A percentile compares a stretch with the other conserved stretches of the same genome.
phyloP scores from a whole-genome alignment of 2,797 vertebrate species.

The Salmo trutta region DNA sequence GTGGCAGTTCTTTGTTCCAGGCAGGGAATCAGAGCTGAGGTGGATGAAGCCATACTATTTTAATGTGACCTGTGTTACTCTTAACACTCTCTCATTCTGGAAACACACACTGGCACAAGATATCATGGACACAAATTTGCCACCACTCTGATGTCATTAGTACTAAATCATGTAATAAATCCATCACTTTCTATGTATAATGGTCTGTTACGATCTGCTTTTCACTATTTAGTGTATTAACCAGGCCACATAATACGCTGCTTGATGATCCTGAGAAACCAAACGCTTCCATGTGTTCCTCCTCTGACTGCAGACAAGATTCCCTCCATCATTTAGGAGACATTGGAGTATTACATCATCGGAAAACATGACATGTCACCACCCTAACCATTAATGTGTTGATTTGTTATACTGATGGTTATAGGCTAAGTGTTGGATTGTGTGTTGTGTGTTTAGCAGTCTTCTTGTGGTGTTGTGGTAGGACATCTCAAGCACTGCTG shows the following conservation, averaged over 20 bases:
- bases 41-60: neutral
- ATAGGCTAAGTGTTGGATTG: neutral
- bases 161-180: neutral
- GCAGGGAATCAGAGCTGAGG: neutral
- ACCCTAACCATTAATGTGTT: constrained; percentile 9
- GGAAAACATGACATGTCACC: constrained; percentile 17
- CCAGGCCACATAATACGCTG: neutral
- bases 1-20: neutral
- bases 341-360: constrained; percentile 14
- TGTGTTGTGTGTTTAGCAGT: neutral
- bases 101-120: neutral
- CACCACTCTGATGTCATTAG: neutral
- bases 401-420: constrained; percentile 7
- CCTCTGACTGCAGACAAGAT: neutral
- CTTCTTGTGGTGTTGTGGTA: neutral
- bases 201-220: neutral
- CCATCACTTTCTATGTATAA: neutral
- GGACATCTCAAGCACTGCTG: neutral
- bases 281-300: neutral
- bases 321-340: constrained; percentile 8
- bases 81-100: neutral
- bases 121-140: neutral
- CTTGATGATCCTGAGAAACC: neutral
- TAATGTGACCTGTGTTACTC: neutral
- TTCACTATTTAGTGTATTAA: neutral